Evolutionary conservation across 2,113 vertebrate genomes (phyloP), one percentile per base, ranked within the genome.

Genomic region (Oncorhynchus gorbuscha): DNA sequence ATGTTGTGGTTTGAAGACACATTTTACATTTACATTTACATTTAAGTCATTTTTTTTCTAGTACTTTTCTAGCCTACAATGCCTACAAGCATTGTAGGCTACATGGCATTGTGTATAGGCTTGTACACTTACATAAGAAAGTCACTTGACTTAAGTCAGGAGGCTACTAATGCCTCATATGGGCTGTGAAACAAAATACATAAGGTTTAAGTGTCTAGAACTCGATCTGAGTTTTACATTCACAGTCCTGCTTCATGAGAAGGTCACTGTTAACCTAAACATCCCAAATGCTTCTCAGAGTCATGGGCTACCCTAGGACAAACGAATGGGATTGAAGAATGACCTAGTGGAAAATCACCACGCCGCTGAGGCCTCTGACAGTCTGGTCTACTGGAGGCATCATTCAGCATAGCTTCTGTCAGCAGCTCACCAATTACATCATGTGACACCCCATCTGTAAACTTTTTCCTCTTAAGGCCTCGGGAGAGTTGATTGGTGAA

Each of bases 291-390:
- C 73, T 6, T 32, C 49, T 45, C 4, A 74, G 67, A 77, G 68
- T 24, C 69, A 18, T 67, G 39, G 39, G 39, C 32, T 61, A 58
- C 48, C 3, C 51, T 58, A 20, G 68, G 39, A 5, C 30, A 73
- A 11, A 51, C 14, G 14, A 51, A 16, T 16, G 14, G 49, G 51
- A 55, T 14, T 55, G 51, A 55, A 58, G 66, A 75, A 76, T 24
- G 67, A 20, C 28, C n/a, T 72, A 83, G 75, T 84, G 86, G 86
- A 87, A 87, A 85, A 83, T 76, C 59, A 49, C 75, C 45, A 35
- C 69, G 24, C 28, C 1, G 51, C 5, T 55, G 51, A 55, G 51
- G 51, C 51, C 49, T 55, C 59, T n/a, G 18, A 62, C 18, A n/a
- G 59, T 62, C 18, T 22, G 12, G 59, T 62, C 59, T n/a, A 22